Evolutionary conservation across 2,888 invertebrate genomes (phyloP), one percentile per base, ranked within the genome.

Genomic region (Ctenicera cuprea): DNA sequence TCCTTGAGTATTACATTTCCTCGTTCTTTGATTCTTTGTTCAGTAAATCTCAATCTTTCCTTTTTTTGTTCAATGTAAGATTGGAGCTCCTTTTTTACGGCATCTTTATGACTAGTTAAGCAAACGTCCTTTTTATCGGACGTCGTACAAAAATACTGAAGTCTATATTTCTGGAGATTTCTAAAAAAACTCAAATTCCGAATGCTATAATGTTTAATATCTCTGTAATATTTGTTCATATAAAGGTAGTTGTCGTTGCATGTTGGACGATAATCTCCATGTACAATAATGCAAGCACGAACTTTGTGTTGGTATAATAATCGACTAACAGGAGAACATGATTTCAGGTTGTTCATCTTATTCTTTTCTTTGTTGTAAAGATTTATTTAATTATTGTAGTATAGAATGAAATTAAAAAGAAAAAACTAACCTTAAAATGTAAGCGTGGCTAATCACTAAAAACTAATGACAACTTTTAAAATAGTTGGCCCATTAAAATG

Each of bases 1-100:
- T 94, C 94, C 84, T 92, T 91, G 5, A 94, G 89, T 48, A 94
- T 85, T 66, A 90, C 87, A 80, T 91, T 90, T 75, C 92, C 92
- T 79, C 89, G 91, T 64, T 89, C 89, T 82, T 89, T 88, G 30
- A 92, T 84, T 82, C 86, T 88, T 65, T 89, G 86, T 82, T 92
- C 91, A 1, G 90, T 91, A 80, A 89, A 87, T 81, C 89, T 90
- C 0, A 94, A 85, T 81, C 89, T 90, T 75, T 90, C 90, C 75
- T 91, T 91, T 78, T 90, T 92, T 65, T 91, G 89, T 76, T 91
- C 90, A 68, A 93, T 87, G 65, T 85, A 85, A 8, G 75, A 76
- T 77, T 84, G 84, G 5, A 86, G 73, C 63, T 85, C 84, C 14
- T 78, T 80, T 45, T 79, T 81, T 3, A 81, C 81, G 41, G 64